These are phyloP conservation scores for Harpagus bidentatus DNA, from an alignment of 2,113 vertebrate species.

Conservation along the genomic window DNA sequence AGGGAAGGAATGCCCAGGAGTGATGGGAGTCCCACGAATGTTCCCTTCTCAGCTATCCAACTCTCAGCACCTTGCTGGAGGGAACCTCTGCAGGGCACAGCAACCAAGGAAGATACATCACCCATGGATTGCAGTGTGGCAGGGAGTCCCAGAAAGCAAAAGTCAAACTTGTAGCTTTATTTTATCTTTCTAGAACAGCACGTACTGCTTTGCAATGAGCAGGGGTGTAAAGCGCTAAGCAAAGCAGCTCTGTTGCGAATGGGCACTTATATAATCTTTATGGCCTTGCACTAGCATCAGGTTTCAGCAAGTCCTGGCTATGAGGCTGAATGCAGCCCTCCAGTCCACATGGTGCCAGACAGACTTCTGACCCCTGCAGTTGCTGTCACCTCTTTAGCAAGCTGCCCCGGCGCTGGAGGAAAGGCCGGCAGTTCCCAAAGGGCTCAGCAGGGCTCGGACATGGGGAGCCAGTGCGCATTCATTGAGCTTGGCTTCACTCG, in stretches of 20 bases:
- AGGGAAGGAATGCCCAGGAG: not conserved
- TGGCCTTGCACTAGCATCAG: not conserved
- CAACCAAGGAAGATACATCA: not conserved
- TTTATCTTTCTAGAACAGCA: not conserved
- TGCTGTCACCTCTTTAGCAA: not conserved
- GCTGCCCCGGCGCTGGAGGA: not conserved
- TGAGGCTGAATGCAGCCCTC: not conserved
- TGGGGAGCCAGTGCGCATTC: accelerated
- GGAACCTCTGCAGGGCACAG: not conserved
- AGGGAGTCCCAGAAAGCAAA: not conserved
- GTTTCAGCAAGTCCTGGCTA: not conserved
- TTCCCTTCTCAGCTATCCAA: not conserved
- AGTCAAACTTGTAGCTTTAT: not conserved
- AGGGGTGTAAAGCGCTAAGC: not conserved
- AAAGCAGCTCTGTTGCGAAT: not conserved
- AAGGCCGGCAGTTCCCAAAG: not conserved
- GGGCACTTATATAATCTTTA: not conserved
- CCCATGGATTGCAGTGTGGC: not conserved
- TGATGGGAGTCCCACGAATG: accelerated
- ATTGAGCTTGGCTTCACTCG: not conserved
- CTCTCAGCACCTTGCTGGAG: not conserved
- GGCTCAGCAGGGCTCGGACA: accelerated
- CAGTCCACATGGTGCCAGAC: not conserved
- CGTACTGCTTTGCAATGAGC: not conserved
- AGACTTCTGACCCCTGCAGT: not conserved